Percentiles rank a stretch among this genome's conserved stretches.
Conservation (phyloP, 2,888 invertebrate species). For the Cybosia mesomella region DNA sequence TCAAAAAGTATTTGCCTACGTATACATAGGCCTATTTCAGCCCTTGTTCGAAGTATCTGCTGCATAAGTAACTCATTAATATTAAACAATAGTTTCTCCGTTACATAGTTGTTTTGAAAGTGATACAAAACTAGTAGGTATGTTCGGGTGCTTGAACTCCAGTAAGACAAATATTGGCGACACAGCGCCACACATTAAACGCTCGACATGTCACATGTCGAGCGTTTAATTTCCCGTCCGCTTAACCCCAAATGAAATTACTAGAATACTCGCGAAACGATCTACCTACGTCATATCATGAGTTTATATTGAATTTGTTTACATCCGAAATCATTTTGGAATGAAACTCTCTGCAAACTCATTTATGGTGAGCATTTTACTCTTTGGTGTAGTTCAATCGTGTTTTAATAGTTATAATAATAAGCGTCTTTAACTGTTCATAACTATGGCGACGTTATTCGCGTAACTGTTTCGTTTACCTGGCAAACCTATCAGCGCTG, state of each 20-base stretch:
- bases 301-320: conserved; percentile 5
- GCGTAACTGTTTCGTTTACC: too few relatives aligned
- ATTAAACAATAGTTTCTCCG: not conserved
- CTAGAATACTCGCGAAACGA: not conserved
- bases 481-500: too few relatives aligned
- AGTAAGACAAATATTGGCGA: conserved; percentile 34
- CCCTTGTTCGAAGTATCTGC: too few relatives aligned
- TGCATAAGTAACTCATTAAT: not conserved
- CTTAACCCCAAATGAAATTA: not conserved
- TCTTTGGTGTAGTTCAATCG: not conserved
- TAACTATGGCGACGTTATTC: too few relatives aligned
- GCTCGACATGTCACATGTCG: conserved; percentile 26
- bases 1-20: too few relatives aligned
- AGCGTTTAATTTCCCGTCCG: conserved; percentile 42
- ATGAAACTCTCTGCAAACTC: not conserved
- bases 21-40: not conserved
- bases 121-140: conserved; percentile 16
- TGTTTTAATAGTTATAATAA: not conserved
- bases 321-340: not conserved
- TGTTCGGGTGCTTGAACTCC: conserved; percentile 22
- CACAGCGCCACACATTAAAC: too few relatives aligned
- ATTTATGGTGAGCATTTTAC: conserved; percentile 5
- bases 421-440: not conserved
- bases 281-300: not conserved
- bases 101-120: conserved; percentile 20